These are phyloP conservation scores for Lithophane leautieri DNA, from an alignment of 2,888 invertebrate species.

Conservation along the genomic window DNA sequence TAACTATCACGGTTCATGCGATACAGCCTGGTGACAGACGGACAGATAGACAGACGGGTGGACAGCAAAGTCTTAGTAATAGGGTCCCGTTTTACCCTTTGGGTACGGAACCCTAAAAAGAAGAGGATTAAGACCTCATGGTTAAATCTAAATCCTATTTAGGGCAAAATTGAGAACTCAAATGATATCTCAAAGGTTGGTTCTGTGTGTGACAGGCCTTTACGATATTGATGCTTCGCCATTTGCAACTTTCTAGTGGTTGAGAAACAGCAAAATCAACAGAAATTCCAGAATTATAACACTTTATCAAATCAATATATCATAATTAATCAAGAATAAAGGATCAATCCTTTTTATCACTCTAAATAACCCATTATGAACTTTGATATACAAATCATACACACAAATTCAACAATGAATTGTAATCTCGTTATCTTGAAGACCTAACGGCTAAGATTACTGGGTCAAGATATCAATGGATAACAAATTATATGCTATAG, in stretches of 20 bases:
- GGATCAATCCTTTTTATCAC: constrained; percentile 30
- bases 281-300: background rate
- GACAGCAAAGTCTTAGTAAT: too few species aligned
- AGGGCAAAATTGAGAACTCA: too few species aligned
- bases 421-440: constrained; percentile 42
- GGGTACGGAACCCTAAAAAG: too few species aligned
- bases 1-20: too few species aligned
- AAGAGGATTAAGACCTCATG: background rate
- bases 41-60: too few species aligned
- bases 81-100: too few species aligned
- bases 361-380: constrained; percentile 36
- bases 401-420: constrained; percentile 34
- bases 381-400: constrained; percentile 49
- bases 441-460: constrained; percentile 23
- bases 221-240: background rate
- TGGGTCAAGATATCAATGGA: constrained; percentile 31
- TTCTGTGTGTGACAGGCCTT: too few species aligned
- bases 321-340: constrained; percentile 16
- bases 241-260: background rate
- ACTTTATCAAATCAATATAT: background rate
- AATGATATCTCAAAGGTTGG: background rate
- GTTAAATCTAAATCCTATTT: background rate
- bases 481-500: constrained; percentile 13
- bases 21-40: too few species aligned
- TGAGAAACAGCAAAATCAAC: background rate